Conservation (phyloP, 2,113 vertebrate genomes). For the Poecilia latipinna region DNA sequence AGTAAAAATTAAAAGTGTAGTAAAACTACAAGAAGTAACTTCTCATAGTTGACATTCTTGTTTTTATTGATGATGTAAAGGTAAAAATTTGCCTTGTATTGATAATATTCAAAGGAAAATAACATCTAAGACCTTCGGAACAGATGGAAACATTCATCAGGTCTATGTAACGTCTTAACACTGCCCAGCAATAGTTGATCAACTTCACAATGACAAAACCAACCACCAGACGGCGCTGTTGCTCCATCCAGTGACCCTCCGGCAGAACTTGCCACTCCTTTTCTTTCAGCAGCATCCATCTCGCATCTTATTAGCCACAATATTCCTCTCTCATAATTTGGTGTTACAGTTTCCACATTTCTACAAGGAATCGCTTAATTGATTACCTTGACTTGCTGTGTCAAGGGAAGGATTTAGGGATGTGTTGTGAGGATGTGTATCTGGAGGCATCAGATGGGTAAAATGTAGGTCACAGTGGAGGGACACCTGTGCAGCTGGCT, state of each 20-base stretch:
- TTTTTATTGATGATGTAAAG: too few species aligned
- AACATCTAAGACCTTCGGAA: too few species aligned
- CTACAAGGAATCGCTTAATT: accelerated
- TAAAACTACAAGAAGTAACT: too few species aligned
- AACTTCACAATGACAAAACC: not conserved
- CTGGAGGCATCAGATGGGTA: slow-evolving; percentile 32
- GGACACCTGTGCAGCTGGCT: slow-evolving; percentile 52
- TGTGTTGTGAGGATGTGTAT: not conserved
- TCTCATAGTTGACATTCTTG: too few species aligned
- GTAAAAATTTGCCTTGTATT: too few species aligned
- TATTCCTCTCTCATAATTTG: slow-evolving; percentile 9
- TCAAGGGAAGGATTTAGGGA: not conserved
- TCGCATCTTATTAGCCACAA: slow-evolving; percentile 36
- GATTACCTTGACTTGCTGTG: too few species aligned
- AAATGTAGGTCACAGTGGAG: slow-evolving; percentile 53
- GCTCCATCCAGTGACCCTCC: slow-evolving; percentile 4
- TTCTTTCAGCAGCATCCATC: slow-evolving; percentile 60
- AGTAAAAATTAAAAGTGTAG: too few species aligned
- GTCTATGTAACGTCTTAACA: too few species aligned
- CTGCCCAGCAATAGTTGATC: too few species aligned
- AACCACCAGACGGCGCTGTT: slow-evolving; percentile 43
- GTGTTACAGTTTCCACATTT: not conserved
- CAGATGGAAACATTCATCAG: too few species aligned
- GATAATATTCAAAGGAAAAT: too few species aligned
- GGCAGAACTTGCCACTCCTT: slow-evolving; percentile 61